Evolutionary conservation across 2,888 invertebrate genomes (phyloP).

Genomic region (Thera britannica): DNA sequence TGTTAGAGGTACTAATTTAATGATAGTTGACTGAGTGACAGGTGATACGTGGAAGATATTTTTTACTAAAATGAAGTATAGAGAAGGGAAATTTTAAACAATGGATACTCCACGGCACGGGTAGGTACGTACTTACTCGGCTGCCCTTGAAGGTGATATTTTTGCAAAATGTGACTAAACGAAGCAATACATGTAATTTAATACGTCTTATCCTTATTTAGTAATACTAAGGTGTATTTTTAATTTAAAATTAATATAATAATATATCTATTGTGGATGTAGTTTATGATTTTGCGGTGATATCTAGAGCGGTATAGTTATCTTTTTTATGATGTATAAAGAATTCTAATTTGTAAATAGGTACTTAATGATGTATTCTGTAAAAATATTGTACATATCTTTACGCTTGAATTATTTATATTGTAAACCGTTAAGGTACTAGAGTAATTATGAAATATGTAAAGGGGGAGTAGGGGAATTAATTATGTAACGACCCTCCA

Average conservation of each 20-base stretch:
- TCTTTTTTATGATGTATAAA: constrained; percentile 84
- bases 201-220: constrained; percentile 85
- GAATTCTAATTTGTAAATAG: constrained; percentile 85
- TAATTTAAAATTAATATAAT: constrained; percentile 64
- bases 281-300: constrained; percentile 84
- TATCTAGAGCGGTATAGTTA: constrained; percentile 81
- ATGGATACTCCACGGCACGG: constrained; percentile 29
- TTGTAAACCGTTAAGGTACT: constrained; percentile 71
- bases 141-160: constrained; percentile 84
- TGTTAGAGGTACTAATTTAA: constrained; percentile 79
- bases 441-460: constrained; percentile 61
- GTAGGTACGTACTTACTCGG: constrained; percentile 13
- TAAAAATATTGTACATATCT: constrained; percentile 85
- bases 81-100: constrained; percentile 44
- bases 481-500: constrained; percentile 30
- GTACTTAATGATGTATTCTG: constrained; percentile 83
- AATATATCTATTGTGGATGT: constrained; percentile 82
- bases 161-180: constrained; percentile 89
- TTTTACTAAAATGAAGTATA: constrained; percentile 72
- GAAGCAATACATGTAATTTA: constrained; percentile 91
- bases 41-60: constrained; percentile 77
- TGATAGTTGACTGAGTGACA: constrained; percentile 79
- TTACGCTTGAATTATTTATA: constrained; percentile 84
- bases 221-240: constrained; percentile 78
- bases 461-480: constrained; percentile 32